A percentile compares a stretch with the other conserved stretches of the same genome.
Evolutionary conservation across 2,888 invertebrate species (phyloP).

Genomic region (Sepioteuthis lessoniana): DNA sequence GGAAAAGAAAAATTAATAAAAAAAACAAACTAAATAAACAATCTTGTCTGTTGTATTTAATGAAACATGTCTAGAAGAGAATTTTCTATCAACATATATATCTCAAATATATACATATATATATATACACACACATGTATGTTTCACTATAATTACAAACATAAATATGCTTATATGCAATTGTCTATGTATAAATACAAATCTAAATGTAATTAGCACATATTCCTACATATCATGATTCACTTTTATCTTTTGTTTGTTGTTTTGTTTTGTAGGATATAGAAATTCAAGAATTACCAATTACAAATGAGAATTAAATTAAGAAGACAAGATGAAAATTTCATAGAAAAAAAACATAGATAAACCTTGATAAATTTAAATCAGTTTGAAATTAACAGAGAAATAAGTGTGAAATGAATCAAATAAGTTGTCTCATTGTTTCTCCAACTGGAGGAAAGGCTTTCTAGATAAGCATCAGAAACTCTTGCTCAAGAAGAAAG

Average conservation of each 20-base stretch:
- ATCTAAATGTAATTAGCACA: not conserved
- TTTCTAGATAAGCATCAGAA: slow-evolving; percentile 3
- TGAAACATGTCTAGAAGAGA: too few relatives aligned
- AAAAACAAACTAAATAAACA: too few relatives aligned
- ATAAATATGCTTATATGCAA: not conserved
- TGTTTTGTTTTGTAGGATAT: not conserved
- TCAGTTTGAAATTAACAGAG: not conserved
- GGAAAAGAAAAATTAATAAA: too few relatives aligned
- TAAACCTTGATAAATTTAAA: not conserved
- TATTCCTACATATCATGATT: not conserved
- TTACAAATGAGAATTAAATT: not conserved
- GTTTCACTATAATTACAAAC: not conserved
- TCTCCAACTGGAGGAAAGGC: not conserved
- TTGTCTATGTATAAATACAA: not conserved
- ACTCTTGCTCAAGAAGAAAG: not conserved
- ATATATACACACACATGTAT: not conserved
- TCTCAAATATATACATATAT: not conserved
- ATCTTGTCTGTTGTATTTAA: too few relatives aligned
- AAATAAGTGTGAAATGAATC: slow-evolving; percentile 21
- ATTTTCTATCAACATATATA: not conserved
- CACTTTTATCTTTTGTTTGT: not conserved
- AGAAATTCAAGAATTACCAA: not conserved
- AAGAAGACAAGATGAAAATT: not conserved
- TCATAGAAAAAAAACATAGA: not conserved
- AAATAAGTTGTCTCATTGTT: slow-evolving; percentile 16